phyloP scores from a whole-genome alignment of 1,140 invertebrate species.

The Drepana arcuata region DNA sequence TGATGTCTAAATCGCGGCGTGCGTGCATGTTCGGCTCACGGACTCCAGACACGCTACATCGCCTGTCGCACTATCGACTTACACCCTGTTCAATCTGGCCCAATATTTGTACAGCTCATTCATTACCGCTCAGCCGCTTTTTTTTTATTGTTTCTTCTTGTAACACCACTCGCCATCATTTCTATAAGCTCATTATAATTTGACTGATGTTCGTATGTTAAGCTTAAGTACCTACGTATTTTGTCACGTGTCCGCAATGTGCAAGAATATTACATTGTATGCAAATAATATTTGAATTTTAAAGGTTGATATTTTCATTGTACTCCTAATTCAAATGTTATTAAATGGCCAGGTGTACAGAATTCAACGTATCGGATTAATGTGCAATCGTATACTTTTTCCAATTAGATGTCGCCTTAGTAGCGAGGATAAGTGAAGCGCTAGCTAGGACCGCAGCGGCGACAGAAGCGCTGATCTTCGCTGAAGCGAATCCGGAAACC shows the following conservation, averaged over 20 bases:
- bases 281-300: no score
- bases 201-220: no score
- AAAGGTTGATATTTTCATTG: no score
- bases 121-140: conserved; percentile 40
- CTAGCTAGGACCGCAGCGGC: conserved; percentile 15
- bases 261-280: no score
- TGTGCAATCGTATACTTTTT: conserved; percentile 36
- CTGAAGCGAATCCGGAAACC: conserved; percentile 25
- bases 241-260: no score
- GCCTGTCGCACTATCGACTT: conserved; percentile 58
- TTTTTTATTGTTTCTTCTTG: conserved; percentile 51
- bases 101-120: conserved; percentile 64
- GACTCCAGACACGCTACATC: conserved; percentile 38
- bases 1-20: conserved; percentile 46
- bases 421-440: conserved; percentile 29
- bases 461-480: conserved; percentile 14
- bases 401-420: conserved; percentile 30
- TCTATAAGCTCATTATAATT: conserved; percentile 31
- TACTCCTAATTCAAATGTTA: no score
- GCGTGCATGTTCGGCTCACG: conserved; percentile 29
- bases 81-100: conserved; percentile 59
- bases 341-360: no score
- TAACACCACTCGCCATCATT: conserved; percentile 18
- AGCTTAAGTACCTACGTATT: no score
- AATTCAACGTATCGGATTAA: no score